Evolutionary conservation across 1,140 invertebrate genomes (phyloP), one percentile per base, ranked within the genome.

Genomic region (Fopius arisanus): DNA sequence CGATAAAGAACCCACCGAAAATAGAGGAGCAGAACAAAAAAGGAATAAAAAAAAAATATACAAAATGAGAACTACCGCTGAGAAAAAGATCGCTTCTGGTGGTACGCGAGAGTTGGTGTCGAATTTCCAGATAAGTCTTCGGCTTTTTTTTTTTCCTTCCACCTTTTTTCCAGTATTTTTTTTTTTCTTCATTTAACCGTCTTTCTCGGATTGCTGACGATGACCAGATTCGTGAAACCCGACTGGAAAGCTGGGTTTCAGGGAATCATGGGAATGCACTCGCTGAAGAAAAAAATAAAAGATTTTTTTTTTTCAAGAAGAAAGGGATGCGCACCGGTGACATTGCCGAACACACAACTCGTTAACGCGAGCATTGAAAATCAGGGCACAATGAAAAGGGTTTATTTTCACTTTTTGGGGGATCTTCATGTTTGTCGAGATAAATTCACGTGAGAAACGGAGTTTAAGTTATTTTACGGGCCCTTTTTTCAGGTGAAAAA

Each of bases 321-420:
- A 70, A 72, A 66, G 69, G 69, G 28, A 70, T 70, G 51, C 26
- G 26, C 31, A 54, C n/a, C 9, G 43, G 16, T 65, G n/a, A n/a
- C 14, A 65, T 59, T 59, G 37, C 29, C 48, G 16, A 62, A 62
- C 68, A 75, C 74, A 67, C 70, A 75, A 75, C 69, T 75, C 74
- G 69, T 75, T 75, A 75, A 75, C 74, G 23, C 43, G 21, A 40
- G 63, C 66, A 75, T 75, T 75, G 69, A 67, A 51, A 73, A 73
- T 41, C 54, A 40, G 54, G 16, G 16, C 51, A 65, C 19, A 29
- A 65, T 69, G n/a, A 33, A 41, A 67, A 68, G 63, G 12, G 28
- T 68, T 68, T 51, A 51, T 48, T 68, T 68, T 51, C 14, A 28
- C 14, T 68, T 43, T 51, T 43, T 68, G 26, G 62, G 26, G n/a